A percentile compares a stretch with the other conserved stretches of the same genome.
Conservation (phyloP, 2,797 vertebrate species). For the Lerista edwardsae region DNA sequence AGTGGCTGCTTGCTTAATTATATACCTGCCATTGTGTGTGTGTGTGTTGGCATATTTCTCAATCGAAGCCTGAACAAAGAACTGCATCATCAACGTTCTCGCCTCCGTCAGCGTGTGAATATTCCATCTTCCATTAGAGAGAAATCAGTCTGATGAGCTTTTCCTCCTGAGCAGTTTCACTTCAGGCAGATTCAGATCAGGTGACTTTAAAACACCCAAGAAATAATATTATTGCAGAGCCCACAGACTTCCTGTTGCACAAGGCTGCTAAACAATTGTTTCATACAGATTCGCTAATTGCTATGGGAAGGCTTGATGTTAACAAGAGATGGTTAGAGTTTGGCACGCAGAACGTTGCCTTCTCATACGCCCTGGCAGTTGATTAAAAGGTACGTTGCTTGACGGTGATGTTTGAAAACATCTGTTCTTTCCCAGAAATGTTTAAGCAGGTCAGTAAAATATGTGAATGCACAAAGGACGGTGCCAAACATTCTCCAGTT, state of each 20-base stretch:
- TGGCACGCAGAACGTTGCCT: slow-evolving; percentile 45
- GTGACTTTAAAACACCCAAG: slow-evolving; percentile 67
- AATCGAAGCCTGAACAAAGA: slow-evolving; percentile 70
- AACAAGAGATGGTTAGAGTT: slow-evolving; percentile 45
- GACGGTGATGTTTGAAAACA: neutral
- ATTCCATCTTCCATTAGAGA: slow-evolving; percentile 67
- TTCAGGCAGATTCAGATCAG: slow-evolving; percentile 71
- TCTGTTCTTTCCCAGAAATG: neutral
- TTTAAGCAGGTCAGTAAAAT: neutral
- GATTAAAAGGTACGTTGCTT: neutral
- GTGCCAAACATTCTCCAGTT: neutral
- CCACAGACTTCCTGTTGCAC: slow-evolving; percentile 69
- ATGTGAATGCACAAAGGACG: neutral
- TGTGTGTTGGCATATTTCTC: slow-evolving; percentile 67
- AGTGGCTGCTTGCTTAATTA: slow-evolving; percentile 68
- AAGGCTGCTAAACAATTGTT: slow-evolving; percentile 62
- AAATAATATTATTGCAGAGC: slow-evolving; percentile 70
- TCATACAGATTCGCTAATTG: slow-evolving; percentile 44
- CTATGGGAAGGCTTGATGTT: slow-evolving; percentile 25
- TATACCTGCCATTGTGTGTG: slow-evolving; percentile 65
- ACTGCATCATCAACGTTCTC: slow-evolving; percentile 73
- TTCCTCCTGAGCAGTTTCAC: slow-evolving; percentile 69
- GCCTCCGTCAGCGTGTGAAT: slow-evolving; percentile 60
- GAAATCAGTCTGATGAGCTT: slow-evolving; percentile 65
- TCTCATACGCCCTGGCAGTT: slow-evolving; percentile 34